A percentile compares a stretch with the other conserved stretches of the same genome.
These are phyloP conservation scores for Limnephilus lunatus DNA, from an alignment of 2,888 invertebrate genomes.

Conservation along the genomic window DNA sequence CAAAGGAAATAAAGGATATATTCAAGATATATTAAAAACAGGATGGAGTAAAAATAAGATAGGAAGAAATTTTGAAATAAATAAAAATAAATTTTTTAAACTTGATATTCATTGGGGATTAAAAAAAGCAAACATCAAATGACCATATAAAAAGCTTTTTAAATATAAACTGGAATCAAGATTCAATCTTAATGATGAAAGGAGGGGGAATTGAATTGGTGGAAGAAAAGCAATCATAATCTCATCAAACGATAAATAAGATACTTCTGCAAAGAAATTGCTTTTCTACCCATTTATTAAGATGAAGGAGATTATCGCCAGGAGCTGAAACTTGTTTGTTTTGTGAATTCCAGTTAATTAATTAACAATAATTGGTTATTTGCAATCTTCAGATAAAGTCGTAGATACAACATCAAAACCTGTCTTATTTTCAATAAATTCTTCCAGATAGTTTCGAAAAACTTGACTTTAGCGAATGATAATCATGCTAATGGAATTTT, in stretches of 20 bases:
- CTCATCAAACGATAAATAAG: neutral
- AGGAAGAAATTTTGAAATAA: neutral
- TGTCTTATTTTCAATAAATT: neutral
- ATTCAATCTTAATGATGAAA: neutral
- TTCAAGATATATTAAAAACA: neutral
- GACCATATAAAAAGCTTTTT: neutral
- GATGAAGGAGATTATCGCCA: slow-evolving; percentile 3
- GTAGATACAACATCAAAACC: neutral
- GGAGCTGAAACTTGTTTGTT: neutral
- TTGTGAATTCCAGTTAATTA: slow-evolving; percentile 2
- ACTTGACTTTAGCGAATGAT: neutral
- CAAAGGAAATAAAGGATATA: neutral
- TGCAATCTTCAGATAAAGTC: slow-evolving; percentile 11
- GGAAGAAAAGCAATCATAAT: neutral
- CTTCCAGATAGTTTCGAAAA: neutral
- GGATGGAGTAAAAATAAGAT: neutral
- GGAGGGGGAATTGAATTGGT: neutral
- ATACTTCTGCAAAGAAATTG: neutral
- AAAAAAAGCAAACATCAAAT: neutral
- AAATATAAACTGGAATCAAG: neutral
- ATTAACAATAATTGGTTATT: slow-evolving; percentile 14
- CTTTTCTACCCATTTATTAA: slow-evolving; percentile 15
- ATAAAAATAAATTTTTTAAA: too few relatives aligned
- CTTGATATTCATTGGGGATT: neutral
- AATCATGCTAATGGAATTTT: neutral